phyloP scores from a whole-genome alignment of 2,797 vertebrate species.

The Eulemur albifrons region DNA sequence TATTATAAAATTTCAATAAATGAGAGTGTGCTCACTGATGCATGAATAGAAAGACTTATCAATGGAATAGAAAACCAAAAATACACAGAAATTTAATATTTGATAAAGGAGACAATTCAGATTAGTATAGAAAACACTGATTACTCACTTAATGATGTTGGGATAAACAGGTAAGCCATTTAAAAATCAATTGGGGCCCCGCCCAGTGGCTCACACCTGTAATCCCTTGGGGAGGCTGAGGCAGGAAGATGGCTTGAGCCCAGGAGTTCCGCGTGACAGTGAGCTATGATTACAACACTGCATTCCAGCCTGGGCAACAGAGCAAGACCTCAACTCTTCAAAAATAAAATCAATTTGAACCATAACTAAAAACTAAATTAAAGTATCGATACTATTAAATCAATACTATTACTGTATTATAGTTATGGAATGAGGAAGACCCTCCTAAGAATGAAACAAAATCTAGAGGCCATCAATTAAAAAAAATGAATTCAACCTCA shows the following conservation, averaged over 20 bases:
- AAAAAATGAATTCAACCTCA: background rate
- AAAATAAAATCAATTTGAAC: background rate
- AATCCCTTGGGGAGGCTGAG: background rate
- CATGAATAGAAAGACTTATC: no score
- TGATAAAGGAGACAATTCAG: background rate
- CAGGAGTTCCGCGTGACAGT: background rate
- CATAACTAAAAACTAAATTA: background rate
- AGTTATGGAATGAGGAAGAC: background rate
- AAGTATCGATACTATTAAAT: background rate
- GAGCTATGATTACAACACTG: background rate
- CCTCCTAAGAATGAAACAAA: background rate
- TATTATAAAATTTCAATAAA: background rate
- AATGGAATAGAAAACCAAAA: background rate
- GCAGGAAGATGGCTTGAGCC: background rate
- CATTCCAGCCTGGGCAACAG: background rate
- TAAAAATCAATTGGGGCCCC: background rate
- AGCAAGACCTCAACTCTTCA: background rate
- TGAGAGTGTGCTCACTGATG: background rate
- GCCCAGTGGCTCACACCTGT: background rate
- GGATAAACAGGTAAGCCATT: background rate
- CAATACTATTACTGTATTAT: background rate
- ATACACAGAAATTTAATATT: background rate
- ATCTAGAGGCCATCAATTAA: background rate
- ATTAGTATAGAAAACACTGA: background rate
- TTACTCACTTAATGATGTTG: background rate